Evolutionary conservation across 2,888 invertebrate species (phyloP).

Genomic region (Leucophora obtusa): DNA sequence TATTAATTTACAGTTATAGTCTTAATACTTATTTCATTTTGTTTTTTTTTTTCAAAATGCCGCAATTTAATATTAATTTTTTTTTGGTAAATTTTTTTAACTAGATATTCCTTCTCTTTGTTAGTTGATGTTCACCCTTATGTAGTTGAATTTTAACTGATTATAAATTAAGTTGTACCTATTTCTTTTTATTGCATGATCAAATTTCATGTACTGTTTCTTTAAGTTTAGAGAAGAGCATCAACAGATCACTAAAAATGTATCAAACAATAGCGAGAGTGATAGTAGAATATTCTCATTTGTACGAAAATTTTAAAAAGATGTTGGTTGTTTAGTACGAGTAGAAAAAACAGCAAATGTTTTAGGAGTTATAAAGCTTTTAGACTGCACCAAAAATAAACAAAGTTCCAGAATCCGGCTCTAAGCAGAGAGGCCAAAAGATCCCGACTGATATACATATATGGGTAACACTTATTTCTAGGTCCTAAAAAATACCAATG

Average conservation of each 20-base stretch:
- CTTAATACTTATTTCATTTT: too few relatives aligned
- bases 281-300: not conserved
- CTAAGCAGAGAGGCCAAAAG: too few relatives aligned
- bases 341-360: too few relatives aligned
- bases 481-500: too few relatives aligned
- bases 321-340: not conserved
- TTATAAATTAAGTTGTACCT: slow-evolving; percentile 12
- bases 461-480: too few relatives aligned
- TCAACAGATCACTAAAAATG: not conserved
- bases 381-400: too few relatives aligned
- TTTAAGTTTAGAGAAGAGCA: not conserved
- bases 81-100: not conserved
- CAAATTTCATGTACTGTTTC: not conserved
- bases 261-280: not conserved
- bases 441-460: too few relatives aligned
- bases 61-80: not conserved
- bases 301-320: not conserved
- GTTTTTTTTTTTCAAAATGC: not conserved
- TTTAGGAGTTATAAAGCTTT: too few relatives aligned
- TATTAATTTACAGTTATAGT: too few relatives aligned
- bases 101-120: not conserved
- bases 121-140: slow-evolving; percentile 34
- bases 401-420: too few relatives aligned
- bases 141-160: slow-evolving; percentile 52
- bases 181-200: not conserved